Percentiles rank a stretch among this genome's conserved stretches.
Evolutionary conservation across 2,888 invertebrate species (phyloP).

Genomic region (Hypolimnas misippus): DNA sequence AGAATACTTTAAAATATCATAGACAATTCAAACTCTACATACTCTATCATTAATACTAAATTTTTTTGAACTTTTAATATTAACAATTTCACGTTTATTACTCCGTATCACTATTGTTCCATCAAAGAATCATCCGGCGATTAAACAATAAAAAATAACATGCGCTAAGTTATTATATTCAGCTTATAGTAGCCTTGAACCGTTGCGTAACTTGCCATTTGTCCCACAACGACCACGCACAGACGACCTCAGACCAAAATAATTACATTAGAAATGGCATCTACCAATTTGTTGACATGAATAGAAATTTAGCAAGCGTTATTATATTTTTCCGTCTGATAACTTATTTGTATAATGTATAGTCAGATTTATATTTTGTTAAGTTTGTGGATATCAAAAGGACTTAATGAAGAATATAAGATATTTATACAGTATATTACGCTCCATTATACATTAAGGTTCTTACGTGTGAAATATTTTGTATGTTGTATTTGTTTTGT

Average conservation of each 20-base stretch:
- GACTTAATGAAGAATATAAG: no score
- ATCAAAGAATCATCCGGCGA: conserved; percentile 25
- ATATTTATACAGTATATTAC: no score
- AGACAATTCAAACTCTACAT: no score
- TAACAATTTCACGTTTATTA: conserved; percentile 15
- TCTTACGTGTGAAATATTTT: no score
- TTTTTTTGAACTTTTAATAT: neutral
- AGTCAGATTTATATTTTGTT: no score
- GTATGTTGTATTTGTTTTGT: no score
- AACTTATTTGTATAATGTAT: neutral
- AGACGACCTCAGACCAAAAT: conserved; percentile 20
- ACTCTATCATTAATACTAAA: no score
- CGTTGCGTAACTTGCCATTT: conserved; percentile 59
- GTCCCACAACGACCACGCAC: conserved; percentile 17
- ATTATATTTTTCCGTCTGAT: neutral
- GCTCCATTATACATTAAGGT: no score
- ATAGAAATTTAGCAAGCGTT: neutral
- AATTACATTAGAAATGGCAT: conserved; percentile 11
- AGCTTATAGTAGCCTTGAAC: conserved; percentile 69
- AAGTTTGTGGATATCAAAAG: no score
- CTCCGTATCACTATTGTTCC: conserved; percentile 1
- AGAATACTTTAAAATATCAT: no score
- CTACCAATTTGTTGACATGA: neutral
- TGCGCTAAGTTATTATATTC: conserved; percentile 36
- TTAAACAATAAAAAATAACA: conserved; percentile 32